Conservation (phyloP, 2,888 invertebrate species). For the Blera fallax region DNA sequence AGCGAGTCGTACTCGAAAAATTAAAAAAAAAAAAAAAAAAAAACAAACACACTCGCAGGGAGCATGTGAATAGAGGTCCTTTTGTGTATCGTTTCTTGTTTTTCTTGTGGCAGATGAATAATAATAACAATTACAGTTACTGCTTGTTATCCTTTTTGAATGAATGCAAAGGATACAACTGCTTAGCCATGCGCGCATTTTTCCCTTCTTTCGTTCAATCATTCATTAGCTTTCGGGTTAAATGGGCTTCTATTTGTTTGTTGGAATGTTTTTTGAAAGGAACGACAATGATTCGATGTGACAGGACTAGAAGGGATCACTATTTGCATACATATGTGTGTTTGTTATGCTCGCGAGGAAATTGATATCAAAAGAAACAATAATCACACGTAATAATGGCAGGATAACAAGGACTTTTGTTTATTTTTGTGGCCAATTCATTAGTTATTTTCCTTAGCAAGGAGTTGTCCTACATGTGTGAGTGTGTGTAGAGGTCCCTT, state of each 20-base stretch:
- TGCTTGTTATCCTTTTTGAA: conserved; percentile 59
- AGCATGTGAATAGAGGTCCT: conserved; percentile 20
- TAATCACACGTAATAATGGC: conserved; percentile 42
- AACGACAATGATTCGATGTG: conserved; percentile 57
- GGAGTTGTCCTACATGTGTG: neutral
- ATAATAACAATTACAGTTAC: conserved; percentile 70
- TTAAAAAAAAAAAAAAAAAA: neutral
- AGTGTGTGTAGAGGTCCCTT: neutral
- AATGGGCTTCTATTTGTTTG: conserved; percentile 24
- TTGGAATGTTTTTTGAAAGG: conserved; percentile 1
- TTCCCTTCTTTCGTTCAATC: conserved; percentile 63
- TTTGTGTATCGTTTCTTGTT: conserved; percentile 54
- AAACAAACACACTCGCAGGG: conserved; percentile 1
- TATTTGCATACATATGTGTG: conserved; percentile 61
- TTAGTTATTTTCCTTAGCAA: conserved; percentile 47
- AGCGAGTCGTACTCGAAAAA: conserved; percentile 20
- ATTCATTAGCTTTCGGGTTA: conserved; percentile 58
- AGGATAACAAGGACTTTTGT: conserved; percentile 54
- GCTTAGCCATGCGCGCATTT: conserved; percentile 76
- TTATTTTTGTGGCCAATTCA: conserved; percentile 68
- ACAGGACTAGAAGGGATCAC: conserved; percentile 54
- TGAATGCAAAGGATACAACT: conserved; percentile 67
- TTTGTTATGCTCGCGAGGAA: conserved; percentile 38
- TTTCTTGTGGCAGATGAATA: conserved; percentile 71
- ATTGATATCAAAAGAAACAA: conserved; percentile 57